These are phyloP conservation scores for Cloeon dipterum DNA, from an alignment of 2,888 invertebrate species.

Conservation along the genomic window DNA sequence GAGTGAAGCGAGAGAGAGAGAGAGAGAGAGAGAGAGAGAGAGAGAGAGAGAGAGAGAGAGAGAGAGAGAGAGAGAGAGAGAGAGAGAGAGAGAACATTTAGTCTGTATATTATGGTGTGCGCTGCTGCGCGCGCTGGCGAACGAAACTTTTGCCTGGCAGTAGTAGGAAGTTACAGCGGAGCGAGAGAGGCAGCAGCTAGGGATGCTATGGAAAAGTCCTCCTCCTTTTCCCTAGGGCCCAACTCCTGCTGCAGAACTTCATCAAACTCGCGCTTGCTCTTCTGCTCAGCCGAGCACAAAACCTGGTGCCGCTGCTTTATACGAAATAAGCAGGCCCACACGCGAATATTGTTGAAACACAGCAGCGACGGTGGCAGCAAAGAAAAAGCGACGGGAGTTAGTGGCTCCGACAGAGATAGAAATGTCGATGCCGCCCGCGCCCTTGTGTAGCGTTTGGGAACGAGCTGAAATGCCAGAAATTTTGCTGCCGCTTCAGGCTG, in stretches of 20 bases:
- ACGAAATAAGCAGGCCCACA: not conserved
- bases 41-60: no score
- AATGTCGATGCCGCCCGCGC: no score
- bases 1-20: slow-evolving; percentile 1
- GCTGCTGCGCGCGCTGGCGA: no score
- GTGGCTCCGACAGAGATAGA: no score
- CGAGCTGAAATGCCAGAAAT: no score
- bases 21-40: not conserved
- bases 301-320: not conserved
- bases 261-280: slow-evolving; percentile 1
- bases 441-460: no score
- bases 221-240: not conserved
- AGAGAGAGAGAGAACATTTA: no score
- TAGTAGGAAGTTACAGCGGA: not conserved
- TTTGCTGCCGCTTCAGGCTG: no score
- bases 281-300: not conserved
- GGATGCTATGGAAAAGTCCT: not conserved
- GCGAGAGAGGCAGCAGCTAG: not conserved
- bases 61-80: no score
- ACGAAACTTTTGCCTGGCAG: not conserved
- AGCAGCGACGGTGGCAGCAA: not conserved
- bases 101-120: no score
- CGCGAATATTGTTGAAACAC: not conserved
- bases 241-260: not conserved
- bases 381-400: no score